These are phyloP conservation scores for Acanthochromis polyacanthus DNA, from an alignment of 2,113 vertebrate genomes.

Conservation along the genomic window DNA sequence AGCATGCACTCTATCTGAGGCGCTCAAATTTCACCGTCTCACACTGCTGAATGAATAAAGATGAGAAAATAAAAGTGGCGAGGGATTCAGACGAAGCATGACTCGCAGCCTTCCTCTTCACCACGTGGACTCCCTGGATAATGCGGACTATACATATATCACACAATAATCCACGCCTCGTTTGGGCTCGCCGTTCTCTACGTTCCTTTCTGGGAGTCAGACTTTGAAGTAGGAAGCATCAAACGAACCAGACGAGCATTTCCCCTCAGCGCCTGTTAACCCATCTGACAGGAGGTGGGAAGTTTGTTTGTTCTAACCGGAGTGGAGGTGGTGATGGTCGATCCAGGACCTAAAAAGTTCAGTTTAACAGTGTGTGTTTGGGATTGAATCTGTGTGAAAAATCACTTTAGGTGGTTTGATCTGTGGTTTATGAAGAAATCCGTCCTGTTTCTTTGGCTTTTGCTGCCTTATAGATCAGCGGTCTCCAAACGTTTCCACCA, in stretches of 20 bases:
- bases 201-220: slow-evolving; percentile 4
- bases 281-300: slow-evolving; percentile 3
- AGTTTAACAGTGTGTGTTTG: neutral
- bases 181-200: neutral
- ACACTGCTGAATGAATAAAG: slow-evolving; percentile 9
- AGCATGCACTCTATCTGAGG: slow-evolving; percentile 1
- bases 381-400: no score
- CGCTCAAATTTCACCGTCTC: slow-evolving; percentile 1
- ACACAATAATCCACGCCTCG: slow-evolving; percentile 21
- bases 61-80: slow-evolving; percentile 17
- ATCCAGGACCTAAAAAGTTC: neutral
- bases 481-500: no score
- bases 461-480: no score
- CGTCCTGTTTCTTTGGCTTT: no score
- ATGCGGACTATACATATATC: neutral
- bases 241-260: slow-evolving; percentile 16
- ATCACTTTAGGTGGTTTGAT: no score
- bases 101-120: neutral
- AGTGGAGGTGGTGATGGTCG: neutral
- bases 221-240: slow-evolving; percentile 38
- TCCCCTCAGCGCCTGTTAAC: neutral
- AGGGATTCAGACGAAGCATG: slow-evolving; percentile 13
- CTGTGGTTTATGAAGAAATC: no score
- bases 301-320: neutral
- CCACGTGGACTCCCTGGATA: slow-evolving; percentile 3